A percentile compares a stretch with the other conserved stretches of the same genome.
Evolutionary conservation across 2,888 invertebrate genomes (phyloP).

Genomic region (Sericinus montela): DNA sequence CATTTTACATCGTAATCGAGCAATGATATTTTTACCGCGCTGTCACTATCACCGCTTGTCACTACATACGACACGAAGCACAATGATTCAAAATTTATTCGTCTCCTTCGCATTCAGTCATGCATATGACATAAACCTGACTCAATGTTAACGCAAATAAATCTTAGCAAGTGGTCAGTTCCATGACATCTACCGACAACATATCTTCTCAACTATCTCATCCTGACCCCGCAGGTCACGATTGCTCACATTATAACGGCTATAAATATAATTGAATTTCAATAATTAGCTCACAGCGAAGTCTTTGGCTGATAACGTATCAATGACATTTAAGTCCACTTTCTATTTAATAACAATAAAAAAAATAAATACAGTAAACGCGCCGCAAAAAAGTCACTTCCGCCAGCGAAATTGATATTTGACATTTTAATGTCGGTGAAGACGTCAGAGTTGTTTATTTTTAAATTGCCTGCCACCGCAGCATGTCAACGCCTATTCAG

Average conservation of each 20-base stretch:
- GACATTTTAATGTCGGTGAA: constrained; percentile 45
- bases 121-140: constrained; percentile 32
- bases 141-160: constrained; percentile 44
- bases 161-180: constrained; percentile 62
- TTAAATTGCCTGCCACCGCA: constrained; percentile 62
- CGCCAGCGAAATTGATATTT: constrained; percentile 42
- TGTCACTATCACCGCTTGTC: constrained; percentile 47
- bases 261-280: constrained; percentile 75
- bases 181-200: constrained; percentile 53
- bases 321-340: constrained; percentile 42
- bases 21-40: constrained; percentile 45
- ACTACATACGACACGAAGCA: constrained; percentile 42
- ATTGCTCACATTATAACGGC: constrained; percentile 49
- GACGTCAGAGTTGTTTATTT: constrained; percentile 48
- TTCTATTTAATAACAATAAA: constrained; percentile 21
- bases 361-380: constrained; percentile 56
- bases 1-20: constrained; percentile 56
- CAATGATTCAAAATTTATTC: constrained; percentile 29
- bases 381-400: constrained; percentile 58
- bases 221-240: constrained; percentile 48
- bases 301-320: constrained; percentile 72
- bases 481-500: constrained; percentile 73
- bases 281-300: constrained; percentile 67
- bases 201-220: constrained; percentile 52
- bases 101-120: constrained; percentile 21